Base-by-base conservation (phyloP, 2,888 invertebrate species). In the Drosophila macrospina region DNA sequence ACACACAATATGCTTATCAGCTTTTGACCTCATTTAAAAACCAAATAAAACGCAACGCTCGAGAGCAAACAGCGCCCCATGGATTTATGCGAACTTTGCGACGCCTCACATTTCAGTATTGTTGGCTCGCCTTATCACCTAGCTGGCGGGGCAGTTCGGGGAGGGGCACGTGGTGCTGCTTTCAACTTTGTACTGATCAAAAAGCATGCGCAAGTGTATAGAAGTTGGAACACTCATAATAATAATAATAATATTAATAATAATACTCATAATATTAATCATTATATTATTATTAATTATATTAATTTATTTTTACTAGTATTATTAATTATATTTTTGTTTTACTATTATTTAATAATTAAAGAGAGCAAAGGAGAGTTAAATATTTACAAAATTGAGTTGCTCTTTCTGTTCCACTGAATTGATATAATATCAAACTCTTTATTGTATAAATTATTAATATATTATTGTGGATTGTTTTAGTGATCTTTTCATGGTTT, bases 1-100 rank as follows among this genome's bases (percentile, higher is more conserved):
- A 8, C 5, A n/a, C 52, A 39, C n/a, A 36, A 13, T 54, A 8
- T 55, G 69, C 79, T 87, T 85, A 85, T 85, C 88, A 80, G 80
- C 89, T 79, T 88, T 85, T 85, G 84, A 85, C 84, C 84, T 87
- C 89, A 88, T 87, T 85, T 86, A 63, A 85, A 88, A 85, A 75
- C 73, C 84, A 87, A 87, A 87, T 85, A 89, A 74, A 83, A 72
- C 62, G 55, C 73, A 77, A 62, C 54, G 52, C 72, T 54, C 67
- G 72, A 68, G 79, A 78, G 76, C 85, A 67, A 73, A 80, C 39
- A 80, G 74, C 48, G 47, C 69, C 60, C 83, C 79, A 65, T 30
- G 68, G 64, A 70, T 68, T 79, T 76, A 69, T 76, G 83, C 83
- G 70, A 72, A 86, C 88, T 84, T 82, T 79, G 83, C 66, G 68